Evolutionary conservation across 2,797 vertebrate species (phyloP), one percentile per base, ranked within the genome.

Genomic region (Nothura maculosa): DNA sequence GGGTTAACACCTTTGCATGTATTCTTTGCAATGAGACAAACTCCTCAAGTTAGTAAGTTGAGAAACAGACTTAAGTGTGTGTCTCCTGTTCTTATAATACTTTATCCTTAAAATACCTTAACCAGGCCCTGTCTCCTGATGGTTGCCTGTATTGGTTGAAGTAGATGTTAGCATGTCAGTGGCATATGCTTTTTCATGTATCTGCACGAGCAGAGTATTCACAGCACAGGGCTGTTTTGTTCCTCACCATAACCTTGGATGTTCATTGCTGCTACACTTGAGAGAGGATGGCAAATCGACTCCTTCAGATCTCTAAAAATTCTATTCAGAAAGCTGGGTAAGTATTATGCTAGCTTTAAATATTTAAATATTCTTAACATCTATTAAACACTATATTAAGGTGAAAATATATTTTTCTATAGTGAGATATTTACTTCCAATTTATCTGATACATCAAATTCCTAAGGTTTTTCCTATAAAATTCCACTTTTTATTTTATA

Each of bases 211-310:
- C 13, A 8, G 6, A 19, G 7, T 47, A 42, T 24, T 18, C 43
- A 32, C 19, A 67, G 8, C 32, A 42, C 4, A 1, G 27, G 50
- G 40, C 27, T 80, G 16, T 74, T 78, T 76, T 47, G 13, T 62
- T 76, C 20, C 21, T 50, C 10, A 0, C 6, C 2, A 0, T 67
- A 30, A 19, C 50, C 27, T 63, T 42, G 84, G 27, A 3, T 55
- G 16, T 30, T n/a, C 8, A 8, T 60, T 67, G 7, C 17, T 64
- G 6, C 6, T 54, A 48, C 11, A 3, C 38, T 48, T 9, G 1
- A 61, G 72, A 24, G 19, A 2, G 6, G 27, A 61, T 43, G 42
- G n/a, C 12, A 36, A 58, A 60, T 5, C 7, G 8, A 6, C 24
- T 91, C 24, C 27, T 75, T 78, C 16, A 52, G 3, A 75, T 48